Percentiles rank a stretch among this genome's conserved stretches.
Evolutionary conservation across 2,797 vertebrate species (phyloP).

Genomic region (Lindbergichthys nudifrons): DNA sequence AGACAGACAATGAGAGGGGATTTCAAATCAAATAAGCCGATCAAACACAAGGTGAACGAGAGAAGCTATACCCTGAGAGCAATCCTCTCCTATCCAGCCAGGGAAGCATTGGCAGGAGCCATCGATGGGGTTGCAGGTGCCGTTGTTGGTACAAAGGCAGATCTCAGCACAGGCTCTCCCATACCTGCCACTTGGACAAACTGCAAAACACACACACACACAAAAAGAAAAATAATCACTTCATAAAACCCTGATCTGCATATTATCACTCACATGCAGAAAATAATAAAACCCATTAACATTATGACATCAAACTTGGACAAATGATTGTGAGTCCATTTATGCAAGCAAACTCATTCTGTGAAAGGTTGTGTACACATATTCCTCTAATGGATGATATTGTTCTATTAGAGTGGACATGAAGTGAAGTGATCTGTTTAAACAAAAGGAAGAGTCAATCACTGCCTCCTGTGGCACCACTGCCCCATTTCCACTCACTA

Average conservation of each 20-base stretch:
- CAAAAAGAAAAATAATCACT: constrained; percentile 3
- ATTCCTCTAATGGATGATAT: constrained; percentile 52
- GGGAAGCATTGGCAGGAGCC: constrained; percentile 97
- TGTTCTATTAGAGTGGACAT: constrained; percentile 65
- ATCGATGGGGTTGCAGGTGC: constrained; percentile 96
- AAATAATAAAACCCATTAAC: constrained; percentile 47
- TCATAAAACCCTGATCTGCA: constrained; percentile 34
- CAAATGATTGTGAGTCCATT: constrained; percentile 34
- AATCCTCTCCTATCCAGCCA: constrained; percentile 96
- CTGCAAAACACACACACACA: constrained; percentile 73
- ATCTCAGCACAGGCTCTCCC: constrained; percentile 90
- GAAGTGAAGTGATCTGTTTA: constrained; percentile 67
- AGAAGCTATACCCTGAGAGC: constrained; percentile 90
- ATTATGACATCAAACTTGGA: constrained; percentile 44
- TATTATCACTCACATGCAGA: constrained; percentile 34
- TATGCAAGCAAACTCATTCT: constrained; percentile 39
- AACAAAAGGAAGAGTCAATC: constrained; percentile 70
- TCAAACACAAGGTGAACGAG: constrained; percentile 22
- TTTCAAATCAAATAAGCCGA: constrained; percentile 30
- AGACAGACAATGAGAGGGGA: constrained; percentile 43
- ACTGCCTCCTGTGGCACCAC: constrained; percentile 74
- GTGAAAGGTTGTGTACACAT: constrained; percentile 52
- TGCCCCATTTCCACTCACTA: constrained; percentile 74
- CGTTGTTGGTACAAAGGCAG: constrained; percentile 95
- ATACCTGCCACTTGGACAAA: constrained; percentile 91